Evolutionary conservation across 1,140 invertebrate genomes (phyloP), one percentile per base, ranked within the genome.

Genomic region (Linepithema humile): DNA sequence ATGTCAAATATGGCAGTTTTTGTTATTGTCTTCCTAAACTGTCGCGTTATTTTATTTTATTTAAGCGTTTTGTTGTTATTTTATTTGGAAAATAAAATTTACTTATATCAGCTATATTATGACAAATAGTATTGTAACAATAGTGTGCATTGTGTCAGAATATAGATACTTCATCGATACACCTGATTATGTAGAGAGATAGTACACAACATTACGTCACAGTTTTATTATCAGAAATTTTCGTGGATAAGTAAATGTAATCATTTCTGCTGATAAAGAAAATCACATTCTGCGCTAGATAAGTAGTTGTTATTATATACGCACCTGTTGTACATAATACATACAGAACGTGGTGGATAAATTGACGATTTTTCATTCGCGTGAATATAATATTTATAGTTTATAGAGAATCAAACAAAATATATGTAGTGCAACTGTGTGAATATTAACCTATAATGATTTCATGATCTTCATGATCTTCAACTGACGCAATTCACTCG

Each of bases 241-340:
- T 80, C 48, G 23, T 29, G 53, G 35, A 70, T 80, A 55, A 69
- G 69, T 78, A 78, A 80, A 69, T 55, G 43, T 62, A 65, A 77
- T 65, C 29, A 50, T n/a, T 64, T 40, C 5, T 12, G 17, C 35
- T 69, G 64, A 80, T 80, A 69, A 80, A 80, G 23, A 20, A 69
- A 55, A 69, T 80, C 40, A 12, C 40, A 29, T 23, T 57, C 6
- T 53, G 10, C 17, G 23, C 6, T 40, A 17, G 38, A 55, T 12
- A 29, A 35, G 3, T 38, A 38, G 10, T n/a, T 12, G 15, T 26
- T 40, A 67, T 40, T 78, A 55, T 9, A 57, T 32, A 3, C 10
- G 20, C 12, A 20, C n/a, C n/a, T n/a, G n/a, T 20, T 64, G 20
- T 82, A 29, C 15, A 29, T 10, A 23, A n/a, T 45, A 26, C 4